Percentiles rank a stretch among this genome's conserved stretches.
Conservation (phyloP, 2,888 invertebrate genomes). For the Anticlea derivata region DNA sequence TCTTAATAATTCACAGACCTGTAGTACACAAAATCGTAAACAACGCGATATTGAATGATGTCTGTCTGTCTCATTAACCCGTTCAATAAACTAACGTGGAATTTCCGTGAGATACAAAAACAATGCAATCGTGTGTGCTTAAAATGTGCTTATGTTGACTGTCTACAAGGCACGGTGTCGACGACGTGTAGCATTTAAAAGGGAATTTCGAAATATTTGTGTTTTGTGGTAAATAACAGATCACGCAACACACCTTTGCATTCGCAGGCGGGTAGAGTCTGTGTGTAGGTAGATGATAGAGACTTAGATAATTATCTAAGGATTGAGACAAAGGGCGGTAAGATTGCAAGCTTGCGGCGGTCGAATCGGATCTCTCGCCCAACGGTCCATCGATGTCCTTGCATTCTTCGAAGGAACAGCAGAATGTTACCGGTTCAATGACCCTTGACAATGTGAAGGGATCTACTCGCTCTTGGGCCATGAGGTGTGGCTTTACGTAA, state of each 20-base stretch:
- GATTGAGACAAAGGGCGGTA: conserved; percentile 27
- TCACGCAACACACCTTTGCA: conserved; percentile 47
- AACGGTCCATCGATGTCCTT: conserved; percentile 70
- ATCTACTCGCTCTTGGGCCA: conserved; percentile 59
- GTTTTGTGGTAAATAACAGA: conserved; percentile 53
- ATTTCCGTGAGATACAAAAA: conserved; percentile 27
- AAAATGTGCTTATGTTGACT: conserved; percentile 39
- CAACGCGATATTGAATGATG: conserved; percentile 33
- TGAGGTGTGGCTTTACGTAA: conserved; percentile 72
- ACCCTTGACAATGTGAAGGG: conserved; percentile 78
- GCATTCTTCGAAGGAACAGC: conserved; percentile 74
- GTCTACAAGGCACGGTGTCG: conserved; percentile 30
- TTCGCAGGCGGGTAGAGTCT: conserved; percentile 28
- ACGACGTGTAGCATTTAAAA: conserved; percentile 50
- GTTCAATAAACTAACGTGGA: conserved; percentile 33
- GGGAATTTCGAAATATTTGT: conserved; percentile 62
- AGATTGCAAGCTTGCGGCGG: conserved; percentile 20
- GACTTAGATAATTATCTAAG: no score
- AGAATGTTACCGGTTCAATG: conserved; percentile 75
- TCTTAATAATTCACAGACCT: conserved; percentile 32
- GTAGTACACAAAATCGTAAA: conserved; percentile 36
- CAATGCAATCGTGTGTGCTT: conserved; percentile 18
- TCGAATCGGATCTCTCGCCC: conserved; percentile 36
- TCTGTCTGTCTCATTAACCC: conserved; percentile 32
- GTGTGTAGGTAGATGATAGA: no score